These are phyloP conservation scores for Aricia artaxerxes DNA, from an alignment of 2,888 invertebrate genomes.

Conservation along the genomic window DNA sequence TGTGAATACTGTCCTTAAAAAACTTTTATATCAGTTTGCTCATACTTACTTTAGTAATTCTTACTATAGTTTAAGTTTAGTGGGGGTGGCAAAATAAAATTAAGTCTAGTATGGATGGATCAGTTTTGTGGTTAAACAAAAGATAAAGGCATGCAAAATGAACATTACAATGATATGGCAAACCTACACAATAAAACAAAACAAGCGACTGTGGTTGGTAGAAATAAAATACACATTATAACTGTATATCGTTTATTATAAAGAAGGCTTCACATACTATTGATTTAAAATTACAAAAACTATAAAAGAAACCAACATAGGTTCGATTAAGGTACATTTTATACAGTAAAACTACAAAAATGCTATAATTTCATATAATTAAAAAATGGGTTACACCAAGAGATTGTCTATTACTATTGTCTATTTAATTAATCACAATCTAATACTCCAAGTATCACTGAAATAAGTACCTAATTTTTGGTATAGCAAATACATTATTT, in stretches of 20 bases:
- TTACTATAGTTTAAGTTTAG: not conserved
- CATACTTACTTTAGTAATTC: not conserved
- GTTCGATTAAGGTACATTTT: constrained; percentile 39
- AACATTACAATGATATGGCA: constrained; percentile 66
- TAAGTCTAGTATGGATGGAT: not conserved
- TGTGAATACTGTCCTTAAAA: not conserved
- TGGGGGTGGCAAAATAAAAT: constrained; percentile 15
- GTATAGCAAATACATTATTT: constrained; percentile 20
- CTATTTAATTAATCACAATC: constrained; percentile 44
- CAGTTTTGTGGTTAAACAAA: constrained; percentile 15
- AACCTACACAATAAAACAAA: constrained; percentile 75
- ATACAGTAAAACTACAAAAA: constrained; percentile 50
- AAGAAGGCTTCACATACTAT: constrained; percentile 74
- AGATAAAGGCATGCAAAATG: constrained; percentile 35
- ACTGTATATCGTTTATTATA: constrained; percentile 77
- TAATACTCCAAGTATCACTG: constrained; percentile 51
- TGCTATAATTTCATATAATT: constrained; percentile 44
- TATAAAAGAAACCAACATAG: constrained; percentile 50
- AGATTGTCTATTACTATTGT: constrained; percentile 51
- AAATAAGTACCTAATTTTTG: constrained; percentile 51
- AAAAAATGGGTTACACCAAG: constrained; percentile 45
- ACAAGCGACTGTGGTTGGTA: constrained; percentile 54
- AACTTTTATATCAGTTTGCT: not conserved
- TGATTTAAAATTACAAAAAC: constrained; percentile 66
- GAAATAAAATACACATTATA: constrained; percentile 68